Percentiles rank a stretch among this genome's conserved stretches.
Conservation (phyloP, 2,113 vertebrate genomes). For the Neogobius melanostomus region DNA sequence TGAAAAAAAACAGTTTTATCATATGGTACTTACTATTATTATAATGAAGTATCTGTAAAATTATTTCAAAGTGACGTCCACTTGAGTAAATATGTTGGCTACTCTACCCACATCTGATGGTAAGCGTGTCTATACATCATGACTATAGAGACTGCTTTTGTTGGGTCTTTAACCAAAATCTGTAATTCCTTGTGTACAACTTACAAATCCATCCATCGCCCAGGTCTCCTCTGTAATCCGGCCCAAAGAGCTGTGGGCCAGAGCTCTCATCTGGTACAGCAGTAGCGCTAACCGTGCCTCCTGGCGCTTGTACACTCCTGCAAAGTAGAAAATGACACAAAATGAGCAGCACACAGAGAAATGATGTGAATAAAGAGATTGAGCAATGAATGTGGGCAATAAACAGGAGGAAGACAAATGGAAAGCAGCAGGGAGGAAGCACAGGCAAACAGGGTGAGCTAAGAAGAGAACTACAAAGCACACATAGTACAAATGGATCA, state of each 20-base stretch:
- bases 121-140: not conserved
- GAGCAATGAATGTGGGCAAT: not conserved
- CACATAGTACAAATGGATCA: not conserved
- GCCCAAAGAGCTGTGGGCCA: constrained; percentile 84
- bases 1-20: too few species aligned
- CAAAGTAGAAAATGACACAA: constrained; percentile 26
- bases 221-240: constrained; percentile 91
- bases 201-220: constrained; percentile 99
- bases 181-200: constrained; percentile 63
- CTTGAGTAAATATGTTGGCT: too few species aligned
- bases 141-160: not conserved
- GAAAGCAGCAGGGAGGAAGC: not conserved
- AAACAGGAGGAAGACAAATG: not conserved
- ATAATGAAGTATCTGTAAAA: too few species aligned
- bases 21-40: too few species aligned
- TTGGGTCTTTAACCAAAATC: constrained; percentile 18
- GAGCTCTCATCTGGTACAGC: constrained; percentile 87
- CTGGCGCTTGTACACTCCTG: constrained; percentile 95
- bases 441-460: not conserved
- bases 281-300: constrained; percentile 91
- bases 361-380: constrained; percentile 30
- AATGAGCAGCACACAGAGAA: constrained; percentile 30
- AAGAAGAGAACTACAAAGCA: constrained; percentile 1
- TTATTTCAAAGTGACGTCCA: too few species aligned
- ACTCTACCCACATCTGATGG: too few species aligned